A percentile compares a stretch with the other conserved stretches of the same genome.
These are phyloP conservation scores for Ferdinandea cuprea DNA, from an alignment of 2,888 invertebrate species.

Conservation along the genomic window DNA sequence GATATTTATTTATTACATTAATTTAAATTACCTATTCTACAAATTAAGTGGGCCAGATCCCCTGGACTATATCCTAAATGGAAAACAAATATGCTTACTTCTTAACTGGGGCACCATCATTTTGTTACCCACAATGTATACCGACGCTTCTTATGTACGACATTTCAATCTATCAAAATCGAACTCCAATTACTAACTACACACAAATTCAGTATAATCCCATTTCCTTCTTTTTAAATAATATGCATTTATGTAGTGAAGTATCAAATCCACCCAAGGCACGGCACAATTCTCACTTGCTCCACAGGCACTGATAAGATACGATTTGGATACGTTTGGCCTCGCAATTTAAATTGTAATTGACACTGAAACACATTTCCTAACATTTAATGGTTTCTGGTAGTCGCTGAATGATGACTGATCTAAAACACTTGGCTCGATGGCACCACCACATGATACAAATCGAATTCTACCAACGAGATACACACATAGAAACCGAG, in stretches of 20 bases:
- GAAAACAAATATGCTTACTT: too few species aligned
- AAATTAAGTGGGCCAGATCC: too few species aligned
- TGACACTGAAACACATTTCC: slow-evolving; percentile 42
- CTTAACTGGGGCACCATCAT: too few species aligned
- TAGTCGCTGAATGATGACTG: slow-evolving; percentile 25
- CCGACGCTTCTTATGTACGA: background rate
- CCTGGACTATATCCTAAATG: too few species aligned
- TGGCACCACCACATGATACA: slow-evolving; percentile 12
- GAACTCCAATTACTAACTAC: slow-evolving; percentile 48
- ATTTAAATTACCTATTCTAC: too few species aligned
- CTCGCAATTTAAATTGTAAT: slow-evolving; percentile 56
- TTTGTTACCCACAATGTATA: background rate
- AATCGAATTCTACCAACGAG: background rate
- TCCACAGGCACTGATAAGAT: too few species aligned
- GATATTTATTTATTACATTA: too few species aligned
- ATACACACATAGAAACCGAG: background rate
- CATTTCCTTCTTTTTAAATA: background rate
- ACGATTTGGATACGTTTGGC: too few species aligned
- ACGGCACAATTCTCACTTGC: too few species aligned
- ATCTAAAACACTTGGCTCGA: slow-evolving; percentile 24
- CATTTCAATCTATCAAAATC: slow-evolving; percentile 57
- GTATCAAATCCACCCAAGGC: too few species aligned
- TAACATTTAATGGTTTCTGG: slow-evolving; percentile 22
- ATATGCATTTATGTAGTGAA: background rate
- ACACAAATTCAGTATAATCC: background rate